These are phyloP conservation scores for Dipodomys stephensi DNA, from an alignment of 2,113 vertebrate species.

Conservation along the genomic window DNA sequence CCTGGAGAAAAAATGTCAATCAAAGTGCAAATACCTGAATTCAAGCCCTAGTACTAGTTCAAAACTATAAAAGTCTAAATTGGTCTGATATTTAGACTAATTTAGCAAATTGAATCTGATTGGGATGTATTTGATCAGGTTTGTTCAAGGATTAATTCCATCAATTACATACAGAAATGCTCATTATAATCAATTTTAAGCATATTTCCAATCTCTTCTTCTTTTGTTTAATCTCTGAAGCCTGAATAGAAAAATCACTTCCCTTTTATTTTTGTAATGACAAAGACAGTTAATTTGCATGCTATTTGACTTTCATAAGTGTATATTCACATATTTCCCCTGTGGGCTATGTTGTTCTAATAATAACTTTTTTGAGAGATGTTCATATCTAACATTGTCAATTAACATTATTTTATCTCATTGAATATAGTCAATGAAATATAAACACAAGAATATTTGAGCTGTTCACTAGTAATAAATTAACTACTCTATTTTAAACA, in stretches of 20 bases:
- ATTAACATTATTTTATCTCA: slow-evolving; percentile 39
- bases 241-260: background rate
- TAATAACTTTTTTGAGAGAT: background rate
- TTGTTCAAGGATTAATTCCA: background rate
- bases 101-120: background rate
- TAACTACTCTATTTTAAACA: slow-evolving; percentile 72
- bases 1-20: too few species aligned
- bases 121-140: background rate
- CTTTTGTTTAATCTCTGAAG: background rate
- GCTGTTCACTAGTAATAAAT: slow-evolving; percentile 56
- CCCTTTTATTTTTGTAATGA: background rate
- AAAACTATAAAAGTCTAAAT: background rate
- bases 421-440: background rate
- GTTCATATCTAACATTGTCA: background rate
- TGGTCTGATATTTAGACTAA: background rate
- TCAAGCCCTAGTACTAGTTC: too few species aligned
- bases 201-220: background rate
- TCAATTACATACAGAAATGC: background rate
- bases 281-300: background rate
- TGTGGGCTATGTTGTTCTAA: background rate
- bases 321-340: background rate
- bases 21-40: too few species aligned
- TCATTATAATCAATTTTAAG: background rate
- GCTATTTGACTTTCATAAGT: background rate
- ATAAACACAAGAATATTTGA: background rate